phyloP scores from a whole-genome alignment of 2,113 vertebrate species.

The Nyctereutes procyonoides region DNA sequence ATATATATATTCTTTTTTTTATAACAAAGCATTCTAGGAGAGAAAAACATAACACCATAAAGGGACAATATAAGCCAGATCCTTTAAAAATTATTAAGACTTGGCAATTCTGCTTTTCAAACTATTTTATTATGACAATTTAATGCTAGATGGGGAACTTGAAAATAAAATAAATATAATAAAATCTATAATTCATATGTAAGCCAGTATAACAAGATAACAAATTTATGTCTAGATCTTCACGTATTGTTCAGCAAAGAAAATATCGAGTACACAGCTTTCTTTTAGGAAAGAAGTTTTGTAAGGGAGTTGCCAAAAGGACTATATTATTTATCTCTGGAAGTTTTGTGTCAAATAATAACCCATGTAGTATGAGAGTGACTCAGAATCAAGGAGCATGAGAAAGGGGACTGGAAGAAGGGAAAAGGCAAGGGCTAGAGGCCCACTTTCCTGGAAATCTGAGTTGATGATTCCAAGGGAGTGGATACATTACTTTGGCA shows the following conservation, averaged over 20 bases:
- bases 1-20: background rate
- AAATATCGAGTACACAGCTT: background rate
- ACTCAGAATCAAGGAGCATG: background rate
- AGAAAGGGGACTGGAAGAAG: background rate
- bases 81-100: background rate
- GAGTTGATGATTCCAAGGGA: background rate
- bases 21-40: background rate
- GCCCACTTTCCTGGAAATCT: background rate
- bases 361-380: background rate
- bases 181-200: background rate
- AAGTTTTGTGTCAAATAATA: slow-evolving; percentile 25
- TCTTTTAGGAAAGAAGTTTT: slow-evolving; percentile 15
- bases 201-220: background rate
- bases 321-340: background rate
- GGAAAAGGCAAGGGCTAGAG: background rate
- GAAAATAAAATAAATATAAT: slow-evolving; percentile 11
- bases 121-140: background rate
- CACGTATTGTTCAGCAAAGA: background rate
- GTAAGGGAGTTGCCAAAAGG: background rate
- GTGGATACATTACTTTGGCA: background rate
- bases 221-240: background rate
- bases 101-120: slow-evolving; percentile 10
- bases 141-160: background rate
- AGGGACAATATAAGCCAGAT: background rate
- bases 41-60: background rate